These are phyloP conservation scores for Alviniconcha strummeri DNA, from an alignment of 2,888 invertebrate genomes.

Conservation along the genomic window DNA sequence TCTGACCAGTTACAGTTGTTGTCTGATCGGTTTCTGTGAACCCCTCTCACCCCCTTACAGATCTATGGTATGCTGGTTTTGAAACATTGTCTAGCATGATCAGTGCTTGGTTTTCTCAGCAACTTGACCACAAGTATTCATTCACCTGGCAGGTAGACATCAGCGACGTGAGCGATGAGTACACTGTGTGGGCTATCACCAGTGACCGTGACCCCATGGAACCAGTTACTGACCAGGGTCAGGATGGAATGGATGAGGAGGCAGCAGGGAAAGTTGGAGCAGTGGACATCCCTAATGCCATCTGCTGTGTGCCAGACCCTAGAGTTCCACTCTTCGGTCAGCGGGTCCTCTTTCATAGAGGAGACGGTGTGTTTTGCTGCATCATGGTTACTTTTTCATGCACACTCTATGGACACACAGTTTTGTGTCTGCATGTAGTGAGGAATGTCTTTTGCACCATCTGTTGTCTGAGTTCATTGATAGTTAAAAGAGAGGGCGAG, in stretches of 20 bases:
- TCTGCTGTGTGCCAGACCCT: conserved; percentile 49
- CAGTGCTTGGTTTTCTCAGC: too few relatives aligned
- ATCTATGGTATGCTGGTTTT: too few relatives aligned
- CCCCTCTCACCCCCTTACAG: too few relatives aligned
- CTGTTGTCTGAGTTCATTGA: too few relatives aligned
- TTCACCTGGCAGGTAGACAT: conserved; percentile 79
- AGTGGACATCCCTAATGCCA: not conserved
- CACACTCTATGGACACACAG: too few relatives aligned
- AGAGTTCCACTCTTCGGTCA: conserved; percentile 57
- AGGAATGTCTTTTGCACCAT: too few relatives aligned
- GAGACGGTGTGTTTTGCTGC: conserved; percentile 11
- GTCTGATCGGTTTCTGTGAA: too few relatives aligned
- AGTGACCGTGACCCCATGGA: conserved; percentile 29
- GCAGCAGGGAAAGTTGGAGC: not conserved
- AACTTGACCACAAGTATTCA: not conserved
- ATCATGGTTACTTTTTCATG: too few relatives aligned
- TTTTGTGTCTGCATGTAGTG: too few relatives aligned
- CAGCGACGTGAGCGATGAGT: conserved; percentile 77
- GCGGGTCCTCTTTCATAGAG: conserved; percentile 47
- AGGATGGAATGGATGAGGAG: not conserved
- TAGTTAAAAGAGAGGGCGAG: too few relatives aligned
- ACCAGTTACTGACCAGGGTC: not conserved
- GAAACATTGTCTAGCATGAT: too few relatives aligned
- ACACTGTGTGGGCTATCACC: conserved; percentile 75
- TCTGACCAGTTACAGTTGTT: too few relatives aligned